A percentile compares a stretch with the other conserved stretches of the same genome.
Evolutionary conservation across 2,113 vertebrate species (phyloP).

Genomic region (Chunga burmeisteri): DNA sequence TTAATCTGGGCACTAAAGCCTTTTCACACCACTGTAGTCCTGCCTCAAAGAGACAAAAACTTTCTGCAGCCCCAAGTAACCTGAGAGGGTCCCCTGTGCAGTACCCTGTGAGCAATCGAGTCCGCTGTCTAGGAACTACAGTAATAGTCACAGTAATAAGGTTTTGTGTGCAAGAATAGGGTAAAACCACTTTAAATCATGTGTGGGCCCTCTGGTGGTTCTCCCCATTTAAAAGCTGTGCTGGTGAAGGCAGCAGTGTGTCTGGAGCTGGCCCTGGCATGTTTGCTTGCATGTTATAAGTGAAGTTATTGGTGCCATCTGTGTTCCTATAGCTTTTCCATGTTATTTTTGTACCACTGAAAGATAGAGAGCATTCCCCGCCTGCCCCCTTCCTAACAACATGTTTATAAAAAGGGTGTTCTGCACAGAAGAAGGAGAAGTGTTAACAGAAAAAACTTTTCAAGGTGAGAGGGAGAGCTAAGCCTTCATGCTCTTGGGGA

Average conservation of each 20-base stretch:
- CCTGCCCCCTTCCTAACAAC: not conserved
- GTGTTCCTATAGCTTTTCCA: not conserved
- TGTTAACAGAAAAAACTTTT: constrained; percentile 44
- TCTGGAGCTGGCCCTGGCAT: not conserved
- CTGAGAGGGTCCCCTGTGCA: not conserved
- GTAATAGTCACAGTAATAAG: rapidly evolving
- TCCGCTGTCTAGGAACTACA: not conserved
- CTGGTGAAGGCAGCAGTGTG: not conserved
- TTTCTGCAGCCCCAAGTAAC: not conserved
- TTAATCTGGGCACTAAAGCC: rapidly evolving
- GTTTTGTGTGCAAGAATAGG: not conserved
- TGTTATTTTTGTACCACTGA: not conserved
- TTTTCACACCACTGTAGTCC: not conserved
- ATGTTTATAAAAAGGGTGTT: not conserved
- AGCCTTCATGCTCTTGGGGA: not conserved
- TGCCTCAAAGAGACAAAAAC: not conserved
- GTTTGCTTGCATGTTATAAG: not conserved
- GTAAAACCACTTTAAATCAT: not conserved
- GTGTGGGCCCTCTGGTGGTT: not conserved
- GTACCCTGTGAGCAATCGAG: not conserved
- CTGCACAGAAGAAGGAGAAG: not conserved
- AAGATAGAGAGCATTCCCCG: not conserved
- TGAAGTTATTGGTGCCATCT: not conserved
- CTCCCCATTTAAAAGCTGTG: not conserved
- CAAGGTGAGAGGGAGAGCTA: not conserved